Conservation (phyloP, 2,113 vertebrate genomes). For the Phalacrocorax carbo region DNA sequence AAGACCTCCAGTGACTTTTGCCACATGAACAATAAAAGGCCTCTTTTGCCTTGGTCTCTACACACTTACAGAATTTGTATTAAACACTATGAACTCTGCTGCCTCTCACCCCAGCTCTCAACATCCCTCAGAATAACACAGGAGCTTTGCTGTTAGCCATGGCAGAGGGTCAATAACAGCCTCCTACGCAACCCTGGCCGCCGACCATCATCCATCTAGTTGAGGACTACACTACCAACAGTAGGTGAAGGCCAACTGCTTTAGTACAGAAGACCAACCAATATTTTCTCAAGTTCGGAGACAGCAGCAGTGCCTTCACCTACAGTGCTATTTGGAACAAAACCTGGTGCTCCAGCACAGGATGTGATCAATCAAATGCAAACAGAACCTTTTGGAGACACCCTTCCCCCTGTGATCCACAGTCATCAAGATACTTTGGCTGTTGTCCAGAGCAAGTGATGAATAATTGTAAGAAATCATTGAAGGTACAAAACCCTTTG, state of each 20-base stretch:
- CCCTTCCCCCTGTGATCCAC: neutral
- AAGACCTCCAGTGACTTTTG: neutral
- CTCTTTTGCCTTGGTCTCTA: neutral
- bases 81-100: neutral
- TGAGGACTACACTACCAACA: neutral
- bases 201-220: neutral
- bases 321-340: neutral
- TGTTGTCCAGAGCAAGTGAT: conserved; percentile 28
- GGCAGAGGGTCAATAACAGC: neutral
- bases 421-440: conserved; percentile 3
- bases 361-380: neutral
- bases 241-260: neutral
- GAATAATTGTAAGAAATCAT: neutral
- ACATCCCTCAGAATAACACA: neutral
- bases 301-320: neutral
- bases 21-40: neutral
- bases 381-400: neutral
- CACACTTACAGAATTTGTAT: neutral
- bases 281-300: neutral
- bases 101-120: neutral
- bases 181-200: neutral
- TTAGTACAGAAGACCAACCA: neutral
- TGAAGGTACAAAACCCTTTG: conserved; percentile 16
- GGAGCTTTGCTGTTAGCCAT: neutral
- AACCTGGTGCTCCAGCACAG: neutral